Evolutionary conservation across 2,797 vertebrate species (phyloP).

Genomic region (Cephalopachus bancanus): DNA sequence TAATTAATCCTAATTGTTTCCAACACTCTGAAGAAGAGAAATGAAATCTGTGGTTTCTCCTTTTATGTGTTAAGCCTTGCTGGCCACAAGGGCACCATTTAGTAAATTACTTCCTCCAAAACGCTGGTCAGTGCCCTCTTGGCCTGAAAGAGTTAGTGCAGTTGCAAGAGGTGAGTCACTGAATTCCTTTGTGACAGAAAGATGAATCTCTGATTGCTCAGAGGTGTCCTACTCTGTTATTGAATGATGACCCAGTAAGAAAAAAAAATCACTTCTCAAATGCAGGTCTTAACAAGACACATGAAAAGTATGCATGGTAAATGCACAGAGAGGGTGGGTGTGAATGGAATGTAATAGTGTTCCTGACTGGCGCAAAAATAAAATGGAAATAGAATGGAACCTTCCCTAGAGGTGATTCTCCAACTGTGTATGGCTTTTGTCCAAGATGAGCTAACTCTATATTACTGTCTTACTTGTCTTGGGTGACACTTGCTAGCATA

Average conservation of each 20-base stretch:
- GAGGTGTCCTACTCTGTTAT: constrained; percentile 64
- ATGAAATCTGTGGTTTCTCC: constrained; percentile 55
- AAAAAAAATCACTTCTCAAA: constrained; percentile 7
- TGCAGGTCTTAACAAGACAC: constrained; percentile 64
- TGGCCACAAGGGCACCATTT: constrained; percentile 60
- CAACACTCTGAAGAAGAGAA: constrained; percentile 68
- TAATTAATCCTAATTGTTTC: constrained; percentile 82
- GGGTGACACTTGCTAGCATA: not conserved
- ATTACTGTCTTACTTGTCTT: constrained; percentile 41
- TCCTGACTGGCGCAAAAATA: not conserved
- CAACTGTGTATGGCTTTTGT: constrained; percentile 51
- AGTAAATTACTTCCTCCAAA: constrained; percentile 72
- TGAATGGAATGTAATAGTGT: not conserved
- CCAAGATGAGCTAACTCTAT: constrained; percentile 32
- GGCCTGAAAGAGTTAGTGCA: constrained; percentile 70
- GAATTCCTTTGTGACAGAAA: constrained; percentile 72
- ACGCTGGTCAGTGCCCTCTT: constrained; percentile 57
- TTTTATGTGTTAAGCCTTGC: constrained; percentile 59
- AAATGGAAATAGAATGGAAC: constrained; percentile 57
- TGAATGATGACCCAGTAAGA: constrained; percentile 67
- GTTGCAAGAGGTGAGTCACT: constrained; percentile 64
- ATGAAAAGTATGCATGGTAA: constrained; percentile 22
- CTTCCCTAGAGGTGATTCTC: not conserved
- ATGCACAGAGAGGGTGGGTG: not conserved
- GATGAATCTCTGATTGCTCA: constrained; percentile 71